Base-by-base conservation (phyloP, 2,797 vertebrate genomes). In the Poeciliopsis paucimaculata region DNA sequence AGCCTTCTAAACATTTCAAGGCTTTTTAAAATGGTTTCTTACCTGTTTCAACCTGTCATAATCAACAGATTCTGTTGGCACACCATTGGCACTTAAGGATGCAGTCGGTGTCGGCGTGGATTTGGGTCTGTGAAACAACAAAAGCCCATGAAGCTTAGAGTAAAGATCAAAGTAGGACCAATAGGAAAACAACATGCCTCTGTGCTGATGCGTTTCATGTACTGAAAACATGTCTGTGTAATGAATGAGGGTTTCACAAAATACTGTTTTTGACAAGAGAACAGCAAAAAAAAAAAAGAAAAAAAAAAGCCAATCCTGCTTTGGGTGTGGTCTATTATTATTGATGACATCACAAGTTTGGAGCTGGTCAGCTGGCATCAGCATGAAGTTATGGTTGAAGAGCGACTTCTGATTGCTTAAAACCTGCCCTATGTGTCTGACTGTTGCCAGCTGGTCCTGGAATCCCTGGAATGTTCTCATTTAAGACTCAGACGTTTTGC, bases 41-140 rank as follows among this genome's bases (percentile, higher is more conserved):
- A 99, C 98, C 97, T 99, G 98, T 95, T 99, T 99, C 95, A 99
- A 95, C 92, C 97, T 94, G 94, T 99, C 98, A 13, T 99, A 99
- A 93, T 99, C 98, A n/a, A 99, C 93, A 57, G 95, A 85, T 95
- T 99, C 98, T 84, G 96, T 95, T 92, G 97, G 96, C 91, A 99
- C 96, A 89, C 98, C 98, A 1, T 99, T 99, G 96, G 98, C 97
- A 97, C 96, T 98, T 92, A 97, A 95, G 93, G 98, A 97, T 81
- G 96, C 97, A 1, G 96, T 96, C 26, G 96, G 95, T 77, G 95
- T 95, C 64, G 97, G 95, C 87, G 97, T 97, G 86, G 97, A 98
- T 93, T 98, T 99, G 88, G 98, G 97, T 96, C 98, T 99, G 93
- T 26, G 36, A 88, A 68, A 72, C 70, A 36, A 86, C 62, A 82